phyloP scores from a whole-genome alignment of 1,140 invertebrate species.

The Penaeus indicus region DNA sequence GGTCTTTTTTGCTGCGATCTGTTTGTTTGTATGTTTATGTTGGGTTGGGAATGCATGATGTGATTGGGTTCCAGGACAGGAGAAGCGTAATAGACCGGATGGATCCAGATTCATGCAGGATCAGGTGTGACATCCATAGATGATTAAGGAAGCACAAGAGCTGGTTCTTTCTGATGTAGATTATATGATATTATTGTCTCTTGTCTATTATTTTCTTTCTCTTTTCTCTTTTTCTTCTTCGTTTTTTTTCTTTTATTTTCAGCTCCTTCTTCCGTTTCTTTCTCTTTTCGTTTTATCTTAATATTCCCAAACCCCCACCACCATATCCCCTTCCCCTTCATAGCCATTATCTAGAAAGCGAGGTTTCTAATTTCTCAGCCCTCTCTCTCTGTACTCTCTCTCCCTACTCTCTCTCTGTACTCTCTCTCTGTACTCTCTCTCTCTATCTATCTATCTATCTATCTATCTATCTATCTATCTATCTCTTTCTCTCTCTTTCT shows the following conservation, averaged over 20 bases:
- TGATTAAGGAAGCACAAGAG: no score
- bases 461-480: slow-evolving; percentile 34
- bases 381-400: neutral
- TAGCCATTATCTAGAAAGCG: neutral
- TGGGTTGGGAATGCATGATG: no score
- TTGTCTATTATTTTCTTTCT: no score
- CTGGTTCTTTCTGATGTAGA: no score
- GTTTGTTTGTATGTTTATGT: no score
- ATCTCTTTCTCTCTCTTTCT: neutral
- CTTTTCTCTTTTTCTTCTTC: no score
- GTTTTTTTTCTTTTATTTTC: neutral
- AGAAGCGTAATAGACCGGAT: no score
- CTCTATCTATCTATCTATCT: slow-evolving; percentile 37
- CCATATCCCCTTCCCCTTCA: neutral
- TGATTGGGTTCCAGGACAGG: no score
- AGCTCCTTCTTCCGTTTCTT: neutral
- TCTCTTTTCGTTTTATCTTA: neutral
- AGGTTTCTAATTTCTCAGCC: neutral
- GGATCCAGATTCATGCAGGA: no score
- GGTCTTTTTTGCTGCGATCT: no score
- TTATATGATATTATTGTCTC: no score
- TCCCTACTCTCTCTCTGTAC: neutral
- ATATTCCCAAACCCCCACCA: neutral
- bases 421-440: slow-evolving; percentile 24
- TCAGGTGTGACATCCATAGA: no score